A percentile compares a stretch with the other conserved stretches of the same genome.
These are phyloP conservation scores for Caretta caretta DNA, from an alignment of 2,113 vertebrate genomes.

Conservation along the genomic window DNA sequence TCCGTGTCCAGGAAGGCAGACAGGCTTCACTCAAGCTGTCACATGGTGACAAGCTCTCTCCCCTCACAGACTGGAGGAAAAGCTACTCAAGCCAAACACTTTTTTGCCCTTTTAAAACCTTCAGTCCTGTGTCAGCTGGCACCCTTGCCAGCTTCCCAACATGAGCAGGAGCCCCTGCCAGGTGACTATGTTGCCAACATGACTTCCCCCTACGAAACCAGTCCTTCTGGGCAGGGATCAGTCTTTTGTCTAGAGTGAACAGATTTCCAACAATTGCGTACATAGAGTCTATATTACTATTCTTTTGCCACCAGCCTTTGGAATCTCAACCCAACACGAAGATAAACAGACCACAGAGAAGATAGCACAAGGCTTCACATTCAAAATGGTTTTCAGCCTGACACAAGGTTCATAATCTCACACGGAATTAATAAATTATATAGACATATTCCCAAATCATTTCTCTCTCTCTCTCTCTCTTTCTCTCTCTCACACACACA, in stretches of 20 bases:
- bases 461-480: no score
- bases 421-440: not conserved
- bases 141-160: not conserved
- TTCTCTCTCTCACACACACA: no score
- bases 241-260: not conserved
- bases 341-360: not conserved
- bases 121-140: not conserved
- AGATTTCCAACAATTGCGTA: not conserved
- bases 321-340: not conserved
- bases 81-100: not conserved
- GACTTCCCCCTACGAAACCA: not conserved
- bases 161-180: not conserved
- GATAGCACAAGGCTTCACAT: not conserved
- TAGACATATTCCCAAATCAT: not conserved
- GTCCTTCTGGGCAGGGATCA: not conserved
- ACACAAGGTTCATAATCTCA: not conserved
- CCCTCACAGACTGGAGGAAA: not conserved
- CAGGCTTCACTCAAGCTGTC: no score
- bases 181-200: not conserved
- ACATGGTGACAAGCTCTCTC: not conserved
- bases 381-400: not conserved
- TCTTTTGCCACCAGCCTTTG: not conserved
- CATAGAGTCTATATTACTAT: not conserved
- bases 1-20: not conserved
- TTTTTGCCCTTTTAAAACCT: not conserved